Evolutionary conservation across 2,797 vertebrate genomes (phyloP).

Genomic region (Ambastaia sidthimunki): DNA sequence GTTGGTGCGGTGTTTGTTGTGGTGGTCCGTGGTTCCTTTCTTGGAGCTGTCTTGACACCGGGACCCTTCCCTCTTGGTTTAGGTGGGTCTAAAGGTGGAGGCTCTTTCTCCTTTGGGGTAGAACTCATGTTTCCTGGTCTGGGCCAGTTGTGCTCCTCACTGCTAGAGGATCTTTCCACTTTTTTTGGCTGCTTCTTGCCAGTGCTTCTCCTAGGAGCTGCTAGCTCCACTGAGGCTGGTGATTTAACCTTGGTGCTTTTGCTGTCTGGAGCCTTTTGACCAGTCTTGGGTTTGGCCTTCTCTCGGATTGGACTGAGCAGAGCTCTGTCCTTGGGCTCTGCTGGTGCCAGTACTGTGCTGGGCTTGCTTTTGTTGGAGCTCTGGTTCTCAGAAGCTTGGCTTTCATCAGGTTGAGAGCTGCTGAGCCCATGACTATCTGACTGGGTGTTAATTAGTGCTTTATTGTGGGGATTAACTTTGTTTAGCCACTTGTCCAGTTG

Average conservation of each 20-base stretch:
- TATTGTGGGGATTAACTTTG: slow-evolving; percentile 95
- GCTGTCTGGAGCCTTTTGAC: slow-evolving; percentile 86
- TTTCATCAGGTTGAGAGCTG: slow-evolving; percentile 76
- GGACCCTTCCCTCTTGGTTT: slow-evolving; percentile 86
- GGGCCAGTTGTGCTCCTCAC: slow-evolving; percentile 88
- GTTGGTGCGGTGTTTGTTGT: slow-evolving; percentile 62
- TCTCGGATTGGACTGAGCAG: slow-evolving; percentile 84
- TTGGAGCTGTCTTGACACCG: slow-evolving; percentile 87
- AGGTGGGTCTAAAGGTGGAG: slow-evolving; percentile 81
- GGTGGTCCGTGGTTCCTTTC: slow-evolving; percentile 89
- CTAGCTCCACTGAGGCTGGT: slow-evolving; percentile 82
- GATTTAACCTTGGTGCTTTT: slow-evolving; percentile 91
- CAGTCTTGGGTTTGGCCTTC: slow-evolving; percentile 87
- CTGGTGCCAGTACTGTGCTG: slow-evolving; percentile 71
- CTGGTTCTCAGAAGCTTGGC: slow-evolving; percentile 79
- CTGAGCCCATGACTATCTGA: slow-evolving; percentile 83
- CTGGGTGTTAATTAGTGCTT: slow-evolving; percentile 88
- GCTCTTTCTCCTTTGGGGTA: slow-evolving; percentile 91
- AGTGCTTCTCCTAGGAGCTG: slow-evolving; percentile 82
- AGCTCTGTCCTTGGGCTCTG: slow-evolving; percentile 87
- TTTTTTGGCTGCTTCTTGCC: slow-evolving; percentile 95
- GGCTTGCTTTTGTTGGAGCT: slow-evolving; percentile 84
- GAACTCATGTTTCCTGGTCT: slow-evolving; percentile 83
- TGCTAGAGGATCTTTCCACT: slow-evolving; percentile 85
- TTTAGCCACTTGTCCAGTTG: slow-evolving; percentile 98